Percentiles rank a stretch among this genome's conserved stretches.
These are phyloP conservation scores for Achroia grisella DNA, from an alignment of 1,140 invertebrate genomes.

Conservation along the genomic window DNA sequence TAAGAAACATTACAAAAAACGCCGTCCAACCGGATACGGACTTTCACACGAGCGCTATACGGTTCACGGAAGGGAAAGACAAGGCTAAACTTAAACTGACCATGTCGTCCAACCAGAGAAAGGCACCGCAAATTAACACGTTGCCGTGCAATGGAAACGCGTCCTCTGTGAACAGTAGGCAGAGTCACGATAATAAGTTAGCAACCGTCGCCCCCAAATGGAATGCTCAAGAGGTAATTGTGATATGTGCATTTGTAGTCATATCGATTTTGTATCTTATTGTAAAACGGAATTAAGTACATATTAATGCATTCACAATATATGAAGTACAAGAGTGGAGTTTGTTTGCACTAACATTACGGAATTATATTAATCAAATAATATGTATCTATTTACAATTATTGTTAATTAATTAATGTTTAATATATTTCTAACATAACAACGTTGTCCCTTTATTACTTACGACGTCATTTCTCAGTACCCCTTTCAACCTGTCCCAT, in stretches of 20 bases:
- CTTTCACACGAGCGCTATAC: constrained; percentile 57
- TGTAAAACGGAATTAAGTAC: constrained; percentile 26
- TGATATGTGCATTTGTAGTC: constrained; percentile 58
- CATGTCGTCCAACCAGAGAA: constrained; percentile 46
- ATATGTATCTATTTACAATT: constrained; percentile 22
- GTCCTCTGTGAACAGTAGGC: constrained; percentile 16
- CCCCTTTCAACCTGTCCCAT: neutral
- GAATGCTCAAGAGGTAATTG: constrained; percentile 60
- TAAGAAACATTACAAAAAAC: constrained; percentile 55
- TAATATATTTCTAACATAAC: constrained; percentile 37
- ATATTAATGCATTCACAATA: constrained; percentile 22
- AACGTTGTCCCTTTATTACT: constrained; percentile 31
- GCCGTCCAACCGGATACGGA: constrained; percentile 27
- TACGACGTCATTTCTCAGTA: constrained; percentile 3
- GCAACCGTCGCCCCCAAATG: constrained; percentile 21
- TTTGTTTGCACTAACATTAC: constrained; percentile 34
- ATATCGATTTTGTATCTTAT: constrained; percentile 44
- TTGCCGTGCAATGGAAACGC: constrained; percentile 32
- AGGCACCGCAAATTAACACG: constrained; percentile 15
- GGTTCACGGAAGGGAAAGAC: constrained; percentile 49
- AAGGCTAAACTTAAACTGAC: constrained; percentile 57
- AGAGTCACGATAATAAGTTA: constrained; percentile 13
- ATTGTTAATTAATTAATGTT: constrained; percentile 19
- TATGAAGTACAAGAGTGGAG: constrained; percentile 24
- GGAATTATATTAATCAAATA: constrained; percentile 9